Evolutionary conservation across 1,140 invertebrate species (phyloP).

Genomic region (Drosophila kanapiae): DNA sequence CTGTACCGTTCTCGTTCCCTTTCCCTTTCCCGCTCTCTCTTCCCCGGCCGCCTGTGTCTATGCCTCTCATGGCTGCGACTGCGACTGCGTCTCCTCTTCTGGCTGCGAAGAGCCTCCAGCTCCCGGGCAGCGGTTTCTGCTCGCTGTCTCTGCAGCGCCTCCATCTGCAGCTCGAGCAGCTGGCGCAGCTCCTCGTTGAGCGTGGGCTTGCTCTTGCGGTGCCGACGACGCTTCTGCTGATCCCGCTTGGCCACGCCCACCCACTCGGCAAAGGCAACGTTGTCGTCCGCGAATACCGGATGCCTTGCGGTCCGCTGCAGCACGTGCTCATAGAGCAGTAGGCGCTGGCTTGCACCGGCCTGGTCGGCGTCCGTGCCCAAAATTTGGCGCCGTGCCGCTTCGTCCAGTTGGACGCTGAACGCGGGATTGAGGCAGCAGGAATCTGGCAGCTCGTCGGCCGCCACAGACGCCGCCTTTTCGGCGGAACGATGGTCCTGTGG

Average conservation of each 20-base stretch:
- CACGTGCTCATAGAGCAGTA: conserved; percentile 68
- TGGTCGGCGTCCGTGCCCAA: conserved; percentile 3
- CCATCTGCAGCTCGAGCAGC: conserved; percentile 72
- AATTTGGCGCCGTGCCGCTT: conserved; percentile 6
- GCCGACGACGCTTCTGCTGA: conserved; percentile 48
- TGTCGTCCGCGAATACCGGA: conserved; percentile 31
- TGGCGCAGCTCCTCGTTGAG: conserved; percentile 69
- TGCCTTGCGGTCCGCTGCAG: conserved; percentile 24
- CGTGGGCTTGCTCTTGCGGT: conserved; percentile 74
- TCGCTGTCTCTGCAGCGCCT: conserved; percentile 52
- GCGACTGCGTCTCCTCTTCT: conserved; percentile 3
- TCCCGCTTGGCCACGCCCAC: conserved; percentile 61
- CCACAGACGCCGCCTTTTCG: background rate
- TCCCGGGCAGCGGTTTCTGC: background rate
- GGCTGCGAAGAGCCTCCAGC: background rate
- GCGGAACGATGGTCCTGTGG: conserved; percentile 13
- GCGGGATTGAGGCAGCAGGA: conserved; percentile 22
- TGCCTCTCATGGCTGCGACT: conserved; percentile 10
- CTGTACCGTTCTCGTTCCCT: background rate
- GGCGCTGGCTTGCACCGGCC: conserved; percentile 25
- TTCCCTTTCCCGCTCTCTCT: background rate
- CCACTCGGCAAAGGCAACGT: conserved; percentile 48
- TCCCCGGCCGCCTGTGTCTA: background rate
- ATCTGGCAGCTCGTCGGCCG: conserved; percentile 4
- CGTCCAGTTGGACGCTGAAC: conserved; percentile 35